phyloP scores from a whole-genome alignment of 2,113 vertebrate species.

The Empidonax alnorum region DNA sequence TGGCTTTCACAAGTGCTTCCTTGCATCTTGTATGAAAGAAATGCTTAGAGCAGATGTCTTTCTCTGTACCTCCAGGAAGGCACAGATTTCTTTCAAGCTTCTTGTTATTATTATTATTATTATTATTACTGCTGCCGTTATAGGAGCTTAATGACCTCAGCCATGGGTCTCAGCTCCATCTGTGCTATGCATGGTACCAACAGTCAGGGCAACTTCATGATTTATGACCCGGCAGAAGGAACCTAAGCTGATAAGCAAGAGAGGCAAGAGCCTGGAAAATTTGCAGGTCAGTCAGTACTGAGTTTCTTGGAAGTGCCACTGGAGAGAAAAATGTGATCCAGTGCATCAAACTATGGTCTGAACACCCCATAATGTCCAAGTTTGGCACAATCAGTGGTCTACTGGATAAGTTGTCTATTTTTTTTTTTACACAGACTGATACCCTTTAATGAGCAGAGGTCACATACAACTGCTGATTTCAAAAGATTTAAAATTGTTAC shows the following conservation, averaged over 20 bases:
- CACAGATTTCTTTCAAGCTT: not conserved
- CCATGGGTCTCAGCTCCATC: not conserved
- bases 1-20: not conserved
- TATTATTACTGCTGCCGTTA: not conserved
- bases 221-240: not conserved
- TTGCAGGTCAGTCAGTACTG: not conserved
- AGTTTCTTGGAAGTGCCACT: not conserved
- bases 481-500: not conserved
- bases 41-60: not conserved
- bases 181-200: not conserved
- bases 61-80: not conserved
- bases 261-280: not conserved
- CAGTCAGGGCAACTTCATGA: not conserved
- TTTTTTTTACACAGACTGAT: not conserved
- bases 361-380: not conserved
- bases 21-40: not conserved
- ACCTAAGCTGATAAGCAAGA: not conserved
- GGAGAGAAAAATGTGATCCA: not conserved
- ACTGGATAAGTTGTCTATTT: not conserved
- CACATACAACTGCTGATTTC: not conserved
- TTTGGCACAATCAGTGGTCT: not conserved
- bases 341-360: not conserved
- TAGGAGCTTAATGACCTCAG: not conserved
- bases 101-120: not conserved
- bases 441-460: not conserved